Percentiles rank a stretch among this genome's conserved stretches.
Evolutionary conservation across 2,888 invertebrate species (phyloP).

Genomic region (Pachymerium ferrugineum): DNA sequence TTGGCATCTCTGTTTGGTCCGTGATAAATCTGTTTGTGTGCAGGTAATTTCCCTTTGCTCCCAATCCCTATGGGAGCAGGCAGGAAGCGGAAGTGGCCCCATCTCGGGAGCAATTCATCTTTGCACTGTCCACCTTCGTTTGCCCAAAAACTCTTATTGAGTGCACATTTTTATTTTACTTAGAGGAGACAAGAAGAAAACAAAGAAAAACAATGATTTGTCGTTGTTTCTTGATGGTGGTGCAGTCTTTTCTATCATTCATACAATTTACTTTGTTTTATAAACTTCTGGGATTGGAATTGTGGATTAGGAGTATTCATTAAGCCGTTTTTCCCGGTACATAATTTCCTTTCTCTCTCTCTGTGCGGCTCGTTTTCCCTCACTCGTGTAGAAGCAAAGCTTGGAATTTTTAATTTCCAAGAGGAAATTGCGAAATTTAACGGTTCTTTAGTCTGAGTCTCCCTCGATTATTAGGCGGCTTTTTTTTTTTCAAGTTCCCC

Average conservation of each 20-base stretch:
- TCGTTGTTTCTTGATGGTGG: no score
- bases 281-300: background rate
- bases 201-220: no score
- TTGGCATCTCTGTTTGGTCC: conserved; percentile 24
- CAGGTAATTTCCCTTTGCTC: conserved; percentile 23
- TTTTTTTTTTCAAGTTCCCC: conserved; percentile 2
- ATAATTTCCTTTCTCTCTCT: conserved; percentile 31
- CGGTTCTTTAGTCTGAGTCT: conserved; percentile 21
- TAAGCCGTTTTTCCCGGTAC: conserved; percentile 13
- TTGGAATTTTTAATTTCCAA: conserved; percentile 35
- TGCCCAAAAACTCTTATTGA: conserved; percentile 11
- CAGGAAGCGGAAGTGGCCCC: conserved; percentile 22
- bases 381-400: conserved; percentile 13
- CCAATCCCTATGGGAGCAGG: conserved; percentile 18
- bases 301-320: conserved; percentile 20
- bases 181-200: no score
- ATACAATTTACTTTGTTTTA: background rate
- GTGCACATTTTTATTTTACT: background rate
- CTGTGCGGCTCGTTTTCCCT: conserved; percentile 17
- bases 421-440: conserved; percentile 35
- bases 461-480: conserved; percentile 10
- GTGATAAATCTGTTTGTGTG: conserved; percentile 23
- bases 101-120: conserved; percentile 27
- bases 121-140: conserved; percentile 17
- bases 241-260: background rate